Evolutionary conservation across 64 coral and sea anemone species (phyloP).

Genomic region (Pocillopora verrucosa): DNA sequence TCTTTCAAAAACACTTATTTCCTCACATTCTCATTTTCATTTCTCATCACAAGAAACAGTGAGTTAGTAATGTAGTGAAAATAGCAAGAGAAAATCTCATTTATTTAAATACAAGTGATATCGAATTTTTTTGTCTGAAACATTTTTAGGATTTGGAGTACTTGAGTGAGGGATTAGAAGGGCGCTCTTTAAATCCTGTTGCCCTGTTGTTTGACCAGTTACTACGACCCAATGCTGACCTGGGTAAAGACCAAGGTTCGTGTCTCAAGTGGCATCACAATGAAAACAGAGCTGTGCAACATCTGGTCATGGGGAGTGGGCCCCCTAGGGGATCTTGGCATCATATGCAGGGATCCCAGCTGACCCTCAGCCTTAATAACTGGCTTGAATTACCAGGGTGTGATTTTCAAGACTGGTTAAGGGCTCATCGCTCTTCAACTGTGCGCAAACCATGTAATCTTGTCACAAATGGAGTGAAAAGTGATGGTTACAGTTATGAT

Average conservation of each 20-base stretch:
- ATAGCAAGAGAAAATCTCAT: no score
- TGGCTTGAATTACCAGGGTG: constrained; percentile 96
- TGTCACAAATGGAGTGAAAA: constrained; percentile 76
- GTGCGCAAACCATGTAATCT: constrained; percentile 83
- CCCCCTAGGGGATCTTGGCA: constrained; percentile 93
- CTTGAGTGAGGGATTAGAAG: constrained; percentile 90
- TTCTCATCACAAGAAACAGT: no score
- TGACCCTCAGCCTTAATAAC: constrained; percentile 96
- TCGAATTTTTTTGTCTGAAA: not conserved
- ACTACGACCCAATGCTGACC: constrained; percentile 86
- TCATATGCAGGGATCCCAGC: constrained; percentile 93
- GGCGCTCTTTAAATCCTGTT: constrained; percentile 89
- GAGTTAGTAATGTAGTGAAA: no score
- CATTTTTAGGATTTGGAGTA: constrained; percentile 87
- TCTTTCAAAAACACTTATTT: no score
- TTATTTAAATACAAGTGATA: no score
- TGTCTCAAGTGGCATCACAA: constrained; percentile 88
- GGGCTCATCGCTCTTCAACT: constrained; percentile 72
- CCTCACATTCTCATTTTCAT: no score
- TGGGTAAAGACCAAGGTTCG: constrained; percentile 72
- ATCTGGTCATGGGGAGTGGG: constrained; percentile 85
- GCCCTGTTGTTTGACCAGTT: constrained; percentile 94
- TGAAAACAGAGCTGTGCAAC: constrained; percentile 56
- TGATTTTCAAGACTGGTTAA: constrained; percentile 87
- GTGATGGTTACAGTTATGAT: constrained; percentile 87